Evolutionary conservation across 2,888 invertebrate genomes (phyloP).

Genomic region (Pecten maximus): DNA sequence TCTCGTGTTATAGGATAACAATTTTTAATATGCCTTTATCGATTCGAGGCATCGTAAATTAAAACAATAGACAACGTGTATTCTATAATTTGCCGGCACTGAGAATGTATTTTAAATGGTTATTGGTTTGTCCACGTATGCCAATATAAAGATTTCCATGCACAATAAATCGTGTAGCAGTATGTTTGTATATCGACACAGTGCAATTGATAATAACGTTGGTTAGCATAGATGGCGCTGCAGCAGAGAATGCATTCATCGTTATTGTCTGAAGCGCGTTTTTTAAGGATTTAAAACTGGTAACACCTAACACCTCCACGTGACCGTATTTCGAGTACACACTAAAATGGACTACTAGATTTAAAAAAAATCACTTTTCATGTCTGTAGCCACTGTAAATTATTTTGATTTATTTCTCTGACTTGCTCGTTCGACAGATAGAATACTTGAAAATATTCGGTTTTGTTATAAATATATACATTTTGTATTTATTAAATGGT

Average conservation of each 20-base stretch:
- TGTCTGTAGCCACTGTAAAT: too few species aligned
- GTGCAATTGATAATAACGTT: neutral
- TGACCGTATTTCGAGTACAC: too few species aligned
- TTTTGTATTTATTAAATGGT: too few species aligned
- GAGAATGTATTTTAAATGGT: neutral
- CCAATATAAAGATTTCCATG: neutral
- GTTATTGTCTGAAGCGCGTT: neutral
- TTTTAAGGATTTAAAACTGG: too few species aligned
- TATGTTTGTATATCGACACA: neutral
- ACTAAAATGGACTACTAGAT: too few species aligned
- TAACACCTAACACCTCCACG: too few species aligned
- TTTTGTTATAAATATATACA: too few species aligned
- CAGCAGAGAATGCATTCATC: neutral
- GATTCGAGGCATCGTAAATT: neutral
- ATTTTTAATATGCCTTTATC: constrained; percentile 32
- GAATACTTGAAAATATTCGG: too few species aligned
- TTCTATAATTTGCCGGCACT: neutral
- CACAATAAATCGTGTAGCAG: neutral
- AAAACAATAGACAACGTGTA: neutral
- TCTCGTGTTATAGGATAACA: neutral
- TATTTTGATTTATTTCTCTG: too few species aligned
- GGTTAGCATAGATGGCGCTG: neutral
- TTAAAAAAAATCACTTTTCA: too few species aligned
- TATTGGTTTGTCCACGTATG: neutral
- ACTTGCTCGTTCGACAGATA: too few species aligned